Base-by-base conservation (phyloP, 2,797 vertebrate species). In the Limnodromus scolopaceus region DNA sequence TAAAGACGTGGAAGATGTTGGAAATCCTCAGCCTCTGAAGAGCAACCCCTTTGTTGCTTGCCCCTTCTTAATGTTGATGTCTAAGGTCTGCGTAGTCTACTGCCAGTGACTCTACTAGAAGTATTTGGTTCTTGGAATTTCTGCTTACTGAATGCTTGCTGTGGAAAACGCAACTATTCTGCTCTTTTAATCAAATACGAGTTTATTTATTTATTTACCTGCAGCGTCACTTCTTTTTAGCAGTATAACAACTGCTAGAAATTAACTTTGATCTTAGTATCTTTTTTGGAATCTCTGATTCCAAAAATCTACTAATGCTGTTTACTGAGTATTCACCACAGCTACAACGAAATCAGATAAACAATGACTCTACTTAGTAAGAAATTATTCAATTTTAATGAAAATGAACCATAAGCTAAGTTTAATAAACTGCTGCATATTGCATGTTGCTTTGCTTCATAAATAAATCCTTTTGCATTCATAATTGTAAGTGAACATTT, bases 381-480 rank as follows among this genome's bases (percentile, higher is more conserved):
- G 83, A 74, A 87, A 96, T 93, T 46, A 91, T 91, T 94, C 80
- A 93, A 41, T 46, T 92, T 92, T 87, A 89, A 96, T 96, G 65
- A 86, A 94, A 93, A 61, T 55, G 74, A 96, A 82, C 92, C 3
- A 10, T 83, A 93, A 95, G 34, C 66, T 84, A 57, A 80, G 55
- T 95, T 95, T 95, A 96, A 95, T 92, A 84, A 96, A 72, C 77
- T 89, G 30, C 39, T 95, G 60, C 71, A 90, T 96, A 94, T 90
- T 96, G 58, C 57, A 79, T 79, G 88, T 89, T 95, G 88, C 58
- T 90, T 87, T 93, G 34, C 84, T 89, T 96, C 96, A 95, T 93
- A 89, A 97, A 97, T 95, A 97, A 96, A 95, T 95, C 84, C 53
- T 91, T 94, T 90, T 95, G 58, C 88, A 83, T 94, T 94, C 84